A percentile compares a stretch with the other conserved stretches of the same genome.
These are phyloP conservation scores for Eilema griseolum DNA, from an alignment of 2,888 invertebrate genomes.

Conservation along the genomic window DNA sequence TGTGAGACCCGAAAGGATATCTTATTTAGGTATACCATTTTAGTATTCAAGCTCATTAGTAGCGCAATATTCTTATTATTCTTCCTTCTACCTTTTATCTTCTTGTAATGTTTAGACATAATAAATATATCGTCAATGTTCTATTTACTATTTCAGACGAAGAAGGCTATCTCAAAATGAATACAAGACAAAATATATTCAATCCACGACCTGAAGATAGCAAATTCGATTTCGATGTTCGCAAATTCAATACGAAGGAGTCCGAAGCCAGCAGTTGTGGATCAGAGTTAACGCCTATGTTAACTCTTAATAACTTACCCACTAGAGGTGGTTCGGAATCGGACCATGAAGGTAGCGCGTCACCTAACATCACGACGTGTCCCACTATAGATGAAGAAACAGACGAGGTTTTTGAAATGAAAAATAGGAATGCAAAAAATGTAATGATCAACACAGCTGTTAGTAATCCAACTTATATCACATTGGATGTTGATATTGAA, in stretches of 20 bases:
- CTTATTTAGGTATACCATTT: not conserved
- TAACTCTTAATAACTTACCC: conserved; percentile 76
- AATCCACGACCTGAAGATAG: conserved; percentile 82
- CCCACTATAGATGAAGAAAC: conserved; percentile 76
- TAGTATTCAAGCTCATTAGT: not conserved
- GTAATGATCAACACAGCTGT: conserved; percentile 65
- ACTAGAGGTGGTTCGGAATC: conserved; percentile 78
- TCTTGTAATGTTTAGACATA: not conserved
- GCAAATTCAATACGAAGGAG: conserved; percentile 64
- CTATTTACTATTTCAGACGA: conserved; percentile 67
- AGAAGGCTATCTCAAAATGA: conserved; percentile 89
- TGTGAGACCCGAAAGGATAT: not conserved
- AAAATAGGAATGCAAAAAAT: conserved; percentile 72
- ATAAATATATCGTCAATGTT: not conserved
- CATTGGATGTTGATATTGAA: conserved; percentile 69
- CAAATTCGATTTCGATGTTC: conserved; percentile 85
- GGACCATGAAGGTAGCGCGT: conserved; percentile 71
- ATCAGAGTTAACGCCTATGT: conserved; percentile 86
- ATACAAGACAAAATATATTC: conserved; percentile 81
- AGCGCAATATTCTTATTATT: not conserved
- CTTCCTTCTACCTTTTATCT: not conserved
- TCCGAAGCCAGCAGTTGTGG: conserved; percentile 67
- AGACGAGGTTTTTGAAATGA: conserved; percentile 77
- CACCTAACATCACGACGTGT: conserved; percentile 70
- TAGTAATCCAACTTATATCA: conserved; percentile 80